These are phyloP conservation scores for Nicator chloris DNA, from an alignment of 2,113 vertebrate species.

Conservation along the genomic window DNA sequence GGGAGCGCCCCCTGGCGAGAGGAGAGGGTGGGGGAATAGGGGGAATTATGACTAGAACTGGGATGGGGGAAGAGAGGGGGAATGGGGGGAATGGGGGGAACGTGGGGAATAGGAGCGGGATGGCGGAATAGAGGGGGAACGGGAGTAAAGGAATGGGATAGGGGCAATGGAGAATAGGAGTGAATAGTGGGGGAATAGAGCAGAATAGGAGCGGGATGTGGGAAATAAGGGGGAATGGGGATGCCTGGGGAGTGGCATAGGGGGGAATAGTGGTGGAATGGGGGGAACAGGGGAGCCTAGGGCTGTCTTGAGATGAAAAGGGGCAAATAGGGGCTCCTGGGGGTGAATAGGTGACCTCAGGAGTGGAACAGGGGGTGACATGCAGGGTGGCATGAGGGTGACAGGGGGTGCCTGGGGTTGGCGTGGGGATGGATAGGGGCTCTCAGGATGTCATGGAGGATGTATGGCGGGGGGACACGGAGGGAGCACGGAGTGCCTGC, in stretches of 20 bases:
- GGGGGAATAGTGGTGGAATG: background rate
- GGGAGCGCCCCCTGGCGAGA: background rate
- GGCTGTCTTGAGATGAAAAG: background rate
- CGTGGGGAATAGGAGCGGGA: no score
- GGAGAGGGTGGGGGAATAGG: background rate
- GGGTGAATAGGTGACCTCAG: background rate
- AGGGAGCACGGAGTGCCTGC: background rate
- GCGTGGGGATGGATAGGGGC: background rate
- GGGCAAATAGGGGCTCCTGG: fast-evolving
- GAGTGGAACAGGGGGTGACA: background rate
- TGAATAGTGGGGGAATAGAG: background rate
- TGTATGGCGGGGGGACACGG: background rate
- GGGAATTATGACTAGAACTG: background rate
- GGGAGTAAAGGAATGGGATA: no score
- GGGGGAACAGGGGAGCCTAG: no score
- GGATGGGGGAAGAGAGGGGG: no score
- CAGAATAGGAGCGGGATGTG: background rate
- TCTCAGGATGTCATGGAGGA: background rate
- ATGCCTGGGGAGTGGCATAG: background rate
- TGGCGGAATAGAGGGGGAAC: background rate
- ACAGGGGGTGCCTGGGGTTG: no score
- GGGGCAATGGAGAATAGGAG: background rate
- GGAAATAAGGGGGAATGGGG: background rate
- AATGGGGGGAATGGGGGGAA: background rate
- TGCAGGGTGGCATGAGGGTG: no score